A percentile compares a stretch with the other conserved stretches of the same genome.
Conservation (phyloP, 2,888 invertebrate genomes). For the Harmothoe impar region DNA sequence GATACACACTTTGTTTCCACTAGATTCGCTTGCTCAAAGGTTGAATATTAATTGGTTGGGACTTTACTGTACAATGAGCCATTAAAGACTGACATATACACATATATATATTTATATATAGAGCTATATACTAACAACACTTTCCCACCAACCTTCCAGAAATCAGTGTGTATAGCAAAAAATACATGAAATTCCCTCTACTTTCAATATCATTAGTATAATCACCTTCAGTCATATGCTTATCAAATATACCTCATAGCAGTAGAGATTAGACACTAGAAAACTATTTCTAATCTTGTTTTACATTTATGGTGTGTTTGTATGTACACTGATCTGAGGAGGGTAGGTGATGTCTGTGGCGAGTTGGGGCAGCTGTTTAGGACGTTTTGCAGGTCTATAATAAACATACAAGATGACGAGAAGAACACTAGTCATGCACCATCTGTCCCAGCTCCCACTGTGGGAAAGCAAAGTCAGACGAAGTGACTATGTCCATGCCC, state of each 20-base stretch:
- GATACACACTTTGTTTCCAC: background rate
- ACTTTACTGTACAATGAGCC: constrained; percentile 4
- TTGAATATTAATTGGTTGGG: background rate
- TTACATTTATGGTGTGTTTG: background rate
- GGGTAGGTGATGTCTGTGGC: background rate
- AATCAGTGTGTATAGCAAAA: constrained; percentile 55
- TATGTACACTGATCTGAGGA: constrained; percentile 28
- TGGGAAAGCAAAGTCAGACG: constrained; percentile 49
- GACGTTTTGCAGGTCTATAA: background rate
- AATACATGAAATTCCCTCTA: constrained; percentile 37
- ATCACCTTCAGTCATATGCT: background rate
- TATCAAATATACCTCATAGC: constrained; percentile 62
- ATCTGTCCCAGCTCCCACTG: constrained; percentile 63
- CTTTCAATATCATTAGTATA: background rate
- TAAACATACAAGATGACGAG: background rate
- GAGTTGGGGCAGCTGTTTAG: constrained; percentile 18
- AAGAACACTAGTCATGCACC: constrained; percentile 57
- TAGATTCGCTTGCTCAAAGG: constrained; percentile 10
- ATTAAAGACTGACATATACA: background rate
- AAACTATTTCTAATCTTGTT: constrained; percentile 23
- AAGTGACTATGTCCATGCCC: constrained; percentile 18
- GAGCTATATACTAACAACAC: background rate
- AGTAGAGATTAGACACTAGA: constrained; percentile 54
- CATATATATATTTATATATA: no score
- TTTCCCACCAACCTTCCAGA: constrained; percentile 32